Percentiles rank a stretch among this genome's conserved stretches.
phyloP scores from a whole-genome alignment of 1,140 invertebrate species.

The Rhysida immarginata region DNA sequence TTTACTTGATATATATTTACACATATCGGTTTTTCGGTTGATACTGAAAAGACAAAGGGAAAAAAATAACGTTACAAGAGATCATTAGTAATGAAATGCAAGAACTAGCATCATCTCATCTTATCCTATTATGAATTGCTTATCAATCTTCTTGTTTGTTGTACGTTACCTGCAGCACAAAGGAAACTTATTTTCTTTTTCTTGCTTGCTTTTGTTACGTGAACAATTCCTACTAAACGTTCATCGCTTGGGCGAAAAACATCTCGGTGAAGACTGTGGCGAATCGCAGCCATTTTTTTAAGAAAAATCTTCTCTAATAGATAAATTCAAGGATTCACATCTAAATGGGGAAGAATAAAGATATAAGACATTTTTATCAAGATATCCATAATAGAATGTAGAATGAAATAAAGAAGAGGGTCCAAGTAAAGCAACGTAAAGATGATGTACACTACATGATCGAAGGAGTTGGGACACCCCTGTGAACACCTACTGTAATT shows the following conservation, averaged over 20 bases:
- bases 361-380: too few species aligned
- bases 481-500: too few species aligned
- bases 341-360: too few species aligned
- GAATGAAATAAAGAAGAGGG: too few species aligned
- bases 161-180: slow-evolving; percentile 47
- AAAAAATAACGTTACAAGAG: neutral
- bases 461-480: too few species aligned
- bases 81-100: neutral
- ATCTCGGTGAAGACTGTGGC: slow-evolving; percentile 55
- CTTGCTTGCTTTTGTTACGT: slow-evolving; percentile 48
- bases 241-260: slow-evolving; percentile 64
- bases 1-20: slow-evolving; percentile 64
- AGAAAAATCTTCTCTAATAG: too few species aligned
- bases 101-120: neutral
- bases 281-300: slow-evolving; percentile 29
- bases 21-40: slow-evolving; percentile 48
- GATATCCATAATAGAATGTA: too few species aligned
- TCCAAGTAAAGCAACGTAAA: too few species aligned
- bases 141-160: neutral
- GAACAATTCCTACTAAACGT: slow-evolving; percentile 58
- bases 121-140: neutral
- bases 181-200: slow-evolving; percentile 59
- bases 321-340: too few species aligned
- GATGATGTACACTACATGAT: too few species aligned
- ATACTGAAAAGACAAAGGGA: slow-evolving; percentile 16